Base-by-base conservation (phyloP, 2,888 invertebrate genomes). In the Pollenia griseotomentosa region DNA sequence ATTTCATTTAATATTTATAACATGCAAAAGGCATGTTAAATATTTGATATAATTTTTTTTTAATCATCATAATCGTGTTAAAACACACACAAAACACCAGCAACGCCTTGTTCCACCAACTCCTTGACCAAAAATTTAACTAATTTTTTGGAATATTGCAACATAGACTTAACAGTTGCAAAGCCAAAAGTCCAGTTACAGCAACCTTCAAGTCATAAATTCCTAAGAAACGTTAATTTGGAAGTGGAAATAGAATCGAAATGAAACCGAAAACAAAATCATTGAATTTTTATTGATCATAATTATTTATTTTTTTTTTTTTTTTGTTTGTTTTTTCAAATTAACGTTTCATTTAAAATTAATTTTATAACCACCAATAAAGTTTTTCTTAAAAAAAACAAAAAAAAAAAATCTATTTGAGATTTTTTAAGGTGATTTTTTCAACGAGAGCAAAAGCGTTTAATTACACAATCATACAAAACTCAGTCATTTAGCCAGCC, bases 1-100 rank as follows among this genome's bases (percentile, higher is more conserved):
- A 81, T 16, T 71, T 68, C 59, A 82, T 77, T 77, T 46, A 0
- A 23, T 44, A 63, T 83, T 61, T 61, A 12, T 8, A 68, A 83
- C 68, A 75, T 83, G 66, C 51, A 83, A 70, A 75, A 75, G 70
- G 75, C 82, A 83, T 77, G 82, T 83, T 83, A 33, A 68, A 66
- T 74, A 59, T 65, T 48, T 59, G 33, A 33, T 63, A 42, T 23
- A 10, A 51, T n/a, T 59, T 14, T 61, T 61, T 46, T 53, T n/a
- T 44, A 65, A 66, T 66, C 59, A 55, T 2, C 65, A 55, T 7
- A 19, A 57, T 66, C 6, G 11, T 57, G 55, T 46, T 19, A 16
- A 61, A 71, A 40, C 14, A 63, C 12, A 40, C 55, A 42, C 16
- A 33, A 23, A 75, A 42, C 5, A 53, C 7, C 6, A 48, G 11